Evolutionary conservation across 1,140 invertebrate genomes (phyloP).

Genomic region (Potamilus streckersoni): DNA sequence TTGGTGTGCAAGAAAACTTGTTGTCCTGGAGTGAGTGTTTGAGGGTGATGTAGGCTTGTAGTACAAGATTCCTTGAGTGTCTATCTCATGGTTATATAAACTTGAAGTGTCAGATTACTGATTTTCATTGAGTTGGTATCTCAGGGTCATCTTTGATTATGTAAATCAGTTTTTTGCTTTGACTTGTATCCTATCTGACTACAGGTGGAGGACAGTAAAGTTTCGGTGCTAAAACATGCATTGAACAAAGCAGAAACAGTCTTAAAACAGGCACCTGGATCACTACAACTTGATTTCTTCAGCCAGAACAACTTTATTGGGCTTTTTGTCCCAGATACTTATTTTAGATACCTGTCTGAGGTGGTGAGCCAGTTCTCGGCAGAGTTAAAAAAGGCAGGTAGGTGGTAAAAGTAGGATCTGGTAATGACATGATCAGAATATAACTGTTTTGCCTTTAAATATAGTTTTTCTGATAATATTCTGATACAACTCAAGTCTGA

Average conservation of each 20-base stretch:
- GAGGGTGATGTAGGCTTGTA: too few species aligned
- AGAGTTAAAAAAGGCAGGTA: conserved; percentile 44
- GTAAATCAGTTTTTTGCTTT: too few species aligned
- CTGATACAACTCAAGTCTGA: background rate
- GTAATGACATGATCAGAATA: background rate
- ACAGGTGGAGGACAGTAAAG: conserved; percentile 47
- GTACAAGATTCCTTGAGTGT: too few species aligned
- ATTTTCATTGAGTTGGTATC: too few species aligned
- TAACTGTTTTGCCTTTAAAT: too few species aligned
- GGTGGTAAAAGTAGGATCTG: background rate
- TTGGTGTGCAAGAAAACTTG: too few species aligned
- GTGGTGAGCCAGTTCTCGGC: conserved; percentile 38
- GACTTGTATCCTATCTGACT: background rate
- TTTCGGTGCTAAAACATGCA: conserved; percentile 31
- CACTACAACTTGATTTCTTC: conserved; percentile 45
- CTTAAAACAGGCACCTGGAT: conserved; percentile 42
- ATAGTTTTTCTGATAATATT: background rate
- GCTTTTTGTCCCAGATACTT: conserved; percentile 46
- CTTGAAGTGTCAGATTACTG: too few species aligned
- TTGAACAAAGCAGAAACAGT: conserved; percentile 33
- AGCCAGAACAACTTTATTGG: conserved; percentile 49
- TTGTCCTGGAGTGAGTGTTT: too few species aligned
- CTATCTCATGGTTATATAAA: too few species aligned
- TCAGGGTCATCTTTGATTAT: too few species aligned
- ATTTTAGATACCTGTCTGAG: conserved; percentile 46